phyloP scores from a whole-genome alignment of 2,113 vertebrate species.

The Peromyscus leucopus region DNA sequence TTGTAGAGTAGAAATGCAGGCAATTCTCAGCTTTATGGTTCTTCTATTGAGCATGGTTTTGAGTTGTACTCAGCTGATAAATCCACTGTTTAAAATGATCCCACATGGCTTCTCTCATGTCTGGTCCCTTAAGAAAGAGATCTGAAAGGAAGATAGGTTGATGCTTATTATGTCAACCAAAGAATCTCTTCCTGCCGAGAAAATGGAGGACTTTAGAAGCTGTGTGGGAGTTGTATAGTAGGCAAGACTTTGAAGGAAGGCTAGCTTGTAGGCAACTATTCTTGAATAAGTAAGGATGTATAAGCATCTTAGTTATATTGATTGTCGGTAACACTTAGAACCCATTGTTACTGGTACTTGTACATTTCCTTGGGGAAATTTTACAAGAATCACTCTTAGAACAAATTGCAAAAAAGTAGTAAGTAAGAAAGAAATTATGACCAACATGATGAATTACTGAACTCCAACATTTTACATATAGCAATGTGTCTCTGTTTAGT shows the following conservation, averaged over 20 bases:
- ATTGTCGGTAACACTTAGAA: not conserved
- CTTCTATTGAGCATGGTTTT: not conserved
- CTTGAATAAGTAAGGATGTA: not conserved
- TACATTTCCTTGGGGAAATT: not conserved
- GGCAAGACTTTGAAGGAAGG: not conserved
- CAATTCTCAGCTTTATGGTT: not conserved
- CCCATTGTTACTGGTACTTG: not conserved
- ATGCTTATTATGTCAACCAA: not conserved
- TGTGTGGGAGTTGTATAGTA: not conserved
- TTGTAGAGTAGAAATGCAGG: not conserved
- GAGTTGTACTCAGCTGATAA: not conserved
- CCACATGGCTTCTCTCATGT: not conserved
- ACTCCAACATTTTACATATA: not conserved
- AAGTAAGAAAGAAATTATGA: conserved; percentile 33
- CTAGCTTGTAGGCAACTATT: not conserved
- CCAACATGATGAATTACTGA: not conserved
- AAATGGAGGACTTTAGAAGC: not conserved
- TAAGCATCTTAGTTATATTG: not conserved
- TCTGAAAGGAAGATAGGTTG: not conserved
- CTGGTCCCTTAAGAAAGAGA: not conserved
- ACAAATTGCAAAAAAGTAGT: conserved; percentile 40
- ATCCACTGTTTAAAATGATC: not conserved
- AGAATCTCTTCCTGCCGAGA: not conserved
- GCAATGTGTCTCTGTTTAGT: not conserved
- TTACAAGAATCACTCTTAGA: conserved; percentile 14